Percentiles rank a stretch among this genome's conserved stretches.
Evolutionary conservation across 2,113 vertebrate species (phyloP).

Genomic region (Alaudala cheleensis): DNA sequence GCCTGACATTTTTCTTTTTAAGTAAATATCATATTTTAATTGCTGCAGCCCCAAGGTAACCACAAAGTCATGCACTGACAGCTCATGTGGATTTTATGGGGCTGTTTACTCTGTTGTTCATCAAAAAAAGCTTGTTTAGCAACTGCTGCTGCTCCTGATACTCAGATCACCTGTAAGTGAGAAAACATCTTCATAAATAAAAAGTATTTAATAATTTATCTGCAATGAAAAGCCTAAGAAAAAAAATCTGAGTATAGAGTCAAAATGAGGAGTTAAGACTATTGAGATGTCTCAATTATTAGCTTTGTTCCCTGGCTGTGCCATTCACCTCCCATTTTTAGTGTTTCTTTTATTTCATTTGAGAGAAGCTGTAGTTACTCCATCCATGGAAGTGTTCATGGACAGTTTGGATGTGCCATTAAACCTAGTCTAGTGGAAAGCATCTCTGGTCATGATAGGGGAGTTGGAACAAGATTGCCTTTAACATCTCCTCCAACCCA

Average conservation of each 20-base stretch:
- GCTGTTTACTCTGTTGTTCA: constrained; percentile 52
- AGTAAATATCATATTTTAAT: constrained; percentile 67
- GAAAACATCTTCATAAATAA: background rate
- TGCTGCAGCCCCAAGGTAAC: constrained; percentile 20
- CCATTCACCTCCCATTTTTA: background rate
- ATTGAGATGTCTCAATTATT: background rate
- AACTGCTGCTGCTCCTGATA: background rate
- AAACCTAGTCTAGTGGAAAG: background rate
- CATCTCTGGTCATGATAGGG: too few species aligned
- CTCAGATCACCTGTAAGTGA: constrained; percentile 1
- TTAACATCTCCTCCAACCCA: background rate
- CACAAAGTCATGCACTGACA: constrained; percentile 40
- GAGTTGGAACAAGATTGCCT: background rate
- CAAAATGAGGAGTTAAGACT: background rate
- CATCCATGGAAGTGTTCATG: background rate
- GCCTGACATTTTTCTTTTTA: constrained; percentile 55
- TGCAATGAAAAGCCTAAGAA: background rate
- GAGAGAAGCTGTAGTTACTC: background rate
- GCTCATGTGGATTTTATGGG: constrained; percentile 46
- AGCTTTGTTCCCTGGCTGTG: background rate
- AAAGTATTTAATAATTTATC: background rate
- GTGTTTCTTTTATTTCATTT: background rate
- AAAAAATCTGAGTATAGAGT: background rate
- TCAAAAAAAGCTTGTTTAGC: constrained; percentile 35
- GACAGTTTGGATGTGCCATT: background rate